phyloP scores from a whole-genome alignment of 1,140 invertebrate species.

The Drosophila ficusphila region DNA sequence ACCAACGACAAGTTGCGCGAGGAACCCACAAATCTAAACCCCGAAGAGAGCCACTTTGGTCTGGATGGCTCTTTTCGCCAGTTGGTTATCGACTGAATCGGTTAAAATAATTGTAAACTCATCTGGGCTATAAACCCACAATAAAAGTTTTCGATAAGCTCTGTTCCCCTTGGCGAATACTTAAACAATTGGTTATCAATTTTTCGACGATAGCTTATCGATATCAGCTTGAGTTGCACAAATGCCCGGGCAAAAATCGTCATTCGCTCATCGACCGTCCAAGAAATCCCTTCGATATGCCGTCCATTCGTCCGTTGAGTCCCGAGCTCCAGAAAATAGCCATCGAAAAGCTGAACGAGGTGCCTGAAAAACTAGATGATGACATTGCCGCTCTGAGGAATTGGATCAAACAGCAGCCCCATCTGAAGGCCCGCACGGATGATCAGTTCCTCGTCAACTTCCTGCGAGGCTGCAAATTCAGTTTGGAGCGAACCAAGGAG shows the following conservation, averaged over 20 bases:
- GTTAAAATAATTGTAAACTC: not conserved
- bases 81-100: constrained; percentile 68
- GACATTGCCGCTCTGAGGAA: constrained; percentile 86
- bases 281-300: constrained; percentile 48
- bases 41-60: constrained; percentile 85
- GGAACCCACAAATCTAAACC: not conserved
- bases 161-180: constrained; percentile 11
- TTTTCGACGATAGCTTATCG: constrained; percentile 14
- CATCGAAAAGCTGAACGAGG: constrained; percentile 86
- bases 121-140: constrained; percentile 5
- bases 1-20: constrained; percentile 86
- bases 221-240: constrained; percentile 6
- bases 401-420: constrained; percentile 88
- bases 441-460: constrained; percentile 87
- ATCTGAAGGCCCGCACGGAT: constrained; percentile 85
- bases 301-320: constrained; percentile 83
- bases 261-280: constrained; percentile 35
- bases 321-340: constrained; percentile 85
- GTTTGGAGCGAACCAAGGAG: constrained; percentile 87
- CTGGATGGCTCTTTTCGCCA: constrained; percentile 86
- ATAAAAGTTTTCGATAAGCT: constrained; percentile 51
- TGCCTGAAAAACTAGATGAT: constrained; percentile 84
- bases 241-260: constrained; percentile 5
- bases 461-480: constrained; percentile 89
- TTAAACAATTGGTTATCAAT: constrained; percentile 30